Base-by-base conservation (phyloP, 2,113 vertebrate genomes). In the Monopterus albus region DNA sequence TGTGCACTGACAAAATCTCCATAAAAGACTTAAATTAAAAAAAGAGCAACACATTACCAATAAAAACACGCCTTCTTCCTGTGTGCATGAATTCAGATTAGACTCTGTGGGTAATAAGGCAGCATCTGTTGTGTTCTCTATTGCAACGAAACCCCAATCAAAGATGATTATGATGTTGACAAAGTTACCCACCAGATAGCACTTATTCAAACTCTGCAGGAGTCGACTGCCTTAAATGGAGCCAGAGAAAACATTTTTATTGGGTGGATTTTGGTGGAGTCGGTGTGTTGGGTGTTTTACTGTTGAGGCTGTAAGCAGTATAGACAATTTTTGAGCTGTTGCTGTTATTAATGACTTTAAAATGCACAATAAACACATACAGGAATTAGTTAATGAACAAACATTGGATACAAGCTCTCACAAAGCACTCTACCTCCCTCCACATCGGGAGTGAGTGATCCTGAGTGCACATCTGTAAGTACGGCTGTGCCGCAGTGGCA, bases 121-220 rank as follows among this genome's bases (percentile, higher is more conserved):
- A 76, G 86, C 87, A 90, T 88, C 89, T 91, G 91, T 82, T 88
- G 77, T 83, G 63, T 71, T 86, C 81, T 85, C 75, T 35, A 55
- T 80, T 35, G 75, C 58, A 20, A 72, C 25, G 47, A 75, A 83
- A 78, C 80, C 75, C 85, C 81, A 91, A 91, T 92, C 88, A 91
- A 80, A 90, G 71, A 86, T 86, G 89, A 89, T 91, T 91, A 89
- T 83, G 78, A 82, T 90, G 88, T 90, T 89, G 86, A 87, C 77
- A 86, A 83, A 89, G 85, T 86, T 75, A 66, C 72, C 80, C 86
- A 79, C 81, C 83, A 83, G 86, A 87, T 70, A 83, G 75, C 75
- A 82, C 77, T 72, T 51, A 81, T 75, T 81, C 75, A 81, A 42
- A 50, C 82, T 62, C 81, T 46, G 85, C 81, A 83, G 83, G 88